Percentiles rank a stretch among this genome's conserved stretches.
Conservation (phyloP, 2,113 vertebrate species). For the Lagopus muta region DNA sequence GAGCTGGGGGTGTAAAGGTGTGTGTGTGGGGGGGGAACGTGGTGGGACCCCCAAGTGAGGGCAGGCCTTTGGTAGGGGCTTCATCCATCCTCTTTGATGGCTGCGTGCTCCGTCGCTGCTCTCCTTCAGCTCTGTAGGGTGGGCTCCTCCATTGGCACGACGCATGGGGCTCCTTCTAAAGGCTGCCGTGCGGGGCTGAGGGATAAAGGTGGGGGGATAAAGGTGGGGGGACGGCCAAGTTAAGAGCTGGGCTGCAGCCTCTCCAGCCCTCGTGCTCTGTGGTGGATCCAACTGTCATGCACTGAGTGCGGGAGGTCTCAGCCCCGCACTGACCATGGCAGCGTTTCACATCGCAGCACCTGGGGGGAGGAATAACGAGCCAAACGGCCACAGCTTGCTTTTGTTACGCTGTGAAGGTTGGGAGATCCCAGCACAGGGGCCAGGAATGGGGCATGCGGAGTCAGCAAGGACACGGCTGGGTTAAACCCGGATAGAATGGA, state of each 20-base stretch:
- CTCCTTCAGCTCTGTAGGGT: too few relatives aligned
- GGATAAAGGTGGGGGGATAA: too few relatives aligned
- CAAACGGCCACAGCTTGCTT: neutral
- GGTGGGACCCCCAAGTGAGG: neutral
- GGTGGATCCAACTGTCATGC: neutral
- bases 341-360: neutral
- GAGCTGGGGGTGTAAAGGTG: fast-evolving
- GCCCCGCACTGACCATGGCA: neutral
- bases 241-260: too few relatives aligned
- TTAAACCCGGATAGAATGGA: fast-evolving
- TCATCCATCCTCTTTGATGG: neutral
- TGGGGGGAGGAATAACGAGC: too few relatives aligned
- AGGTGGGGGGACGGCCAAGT: too few relatives aligned
- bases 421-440: fast-evolving
- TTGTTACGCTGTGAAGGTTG: neutral
- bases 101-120: too few relatives aligned
- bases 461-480: neutral
- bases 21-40: fast-evolving
- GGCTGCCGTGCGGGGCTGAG: too few relatives aligned
- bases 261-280: too few relatives aligned
- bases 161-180: too few relatives aligned
- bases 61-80: neutral
- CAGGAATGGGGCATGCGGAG: neutral
- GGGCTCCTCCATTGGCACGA: too few relatives aligned
- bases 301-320: fast-evolving